Percentiles rank a stretch among this genome's conserved stretches.
Evolutionary conservation across 2,113 vertebrate species (phyloP).

Genomic region (Mellivora capensis): DNA sequence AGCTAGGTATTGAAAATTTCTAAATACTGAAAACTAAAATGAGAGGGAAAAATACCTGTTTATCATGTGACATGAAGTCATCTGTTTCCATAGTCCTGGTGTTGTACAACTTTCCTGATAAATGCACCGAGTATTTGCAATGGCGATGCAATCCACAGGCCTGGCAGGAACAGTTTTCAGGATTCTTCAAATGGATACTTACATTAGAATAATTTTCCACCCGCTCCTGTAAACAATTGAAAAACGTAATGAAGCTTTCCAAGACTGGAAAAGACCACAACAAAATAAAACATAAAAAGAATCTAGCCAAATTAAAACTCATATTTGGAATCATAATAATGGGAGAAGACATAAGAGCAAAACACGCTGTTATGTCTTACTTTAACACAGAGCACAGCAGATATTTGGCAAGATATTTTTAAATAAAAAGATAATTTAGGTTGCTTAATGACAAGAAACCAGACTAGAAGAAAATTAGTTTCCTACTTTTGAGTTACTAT

Average conservation of each 20-base stretch:
- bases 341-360: not conserved
- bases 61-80: constrained; percentile 88
- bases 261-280: not conserved
- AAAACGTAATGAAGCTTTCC: constrained; percentile 6
- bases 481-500: not conserved
- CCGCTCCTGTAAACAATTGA: constrained; percentile 82
- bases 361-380: not conserved
- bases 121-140: constrained; percentile 79
- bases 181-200: constrained; percentile 28
- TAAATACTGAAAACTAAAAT: constrained; percentile 25
- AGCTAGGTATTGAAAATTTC: not conserved
- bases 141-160: constrained; percentile 84
- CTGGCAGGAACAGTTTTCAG: constrained; percentile 74
- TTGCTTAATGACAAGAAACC: constrained; percentile 37
- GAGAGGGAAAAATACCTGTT: constrained; percentile 82
- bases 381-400: not conserved
- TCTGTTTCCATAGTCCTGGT: constrained; percentile 84
- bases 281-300: not conserved
- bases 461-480: not conserved
- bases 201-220: constrained; percentile 86
- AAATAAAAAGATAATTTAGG: not conserved
- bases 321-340: not conserved
- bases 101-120: constrained; percentile 86
- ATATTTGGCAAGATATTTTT: not conserved
- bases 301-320: constrained; percentile 2